These are phyloP conservation scores for Phasia obesa DNA, from an alignment of 2,888 invertebrate genomes.

Conservation along the genomic window DNA sequence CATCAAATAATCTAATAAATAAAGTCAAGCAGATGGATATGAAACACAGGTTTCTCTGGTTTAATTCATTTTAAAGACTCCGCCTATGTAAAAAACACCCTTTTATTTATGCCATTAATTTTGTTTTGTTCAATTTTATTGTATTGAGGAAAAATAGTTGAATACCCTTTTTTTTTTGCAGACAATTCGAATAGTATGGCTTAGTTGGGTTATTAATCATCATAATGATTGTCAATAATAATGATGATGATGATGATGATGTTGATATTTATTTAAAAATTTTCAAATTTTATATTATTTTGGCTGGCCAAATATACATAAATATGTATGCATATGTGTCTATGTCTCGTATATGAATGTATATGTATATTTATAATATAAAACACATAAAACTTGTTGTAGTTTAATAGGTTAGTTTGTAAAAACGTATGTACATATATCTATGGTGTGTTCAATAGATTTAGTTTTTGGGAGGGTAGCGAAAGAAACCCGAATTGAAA, in stretches of 20 bases:
- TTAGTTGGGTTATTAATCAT: slow-evolving; percentile 39
- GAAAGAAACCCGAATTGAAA: not conserved
- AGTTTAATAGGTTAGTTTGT: slow-evolving; percentile 65
- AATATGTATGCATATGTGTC: not conserved
- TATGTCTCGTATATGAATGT: too few relatives aligned
- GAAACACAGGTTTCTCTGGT: too few relatives aligned
- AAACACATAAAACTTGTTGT: slow-evolving; percentile 41
- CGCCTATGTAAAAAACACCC: not conserved
- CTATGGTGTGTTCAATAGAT: slow-evolving; percentile 50
- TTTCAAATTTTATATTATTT: slow-evolving; percentile 52
- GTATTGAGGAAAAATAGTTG: slow-evolving; percentile 1
- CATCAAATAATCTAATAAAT: too few relatives aligned
- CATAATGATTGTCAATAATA: slow-evolving; percentile 30
- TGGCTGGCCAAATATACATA: slow-evolving; percentile 43
- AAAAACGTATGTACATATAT: slow-evolving; percentile 10
- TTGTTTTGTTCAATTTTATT: slow-evolving; percentile 16
- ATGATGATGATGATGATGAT: slow-evolving; percentile 29
- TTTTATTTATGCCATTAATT: slow-evolving; percentile 29
- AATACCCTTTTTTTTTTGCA: slow-evolving; percentile 1
- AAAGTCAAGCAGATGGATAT: too few relatives aligned
- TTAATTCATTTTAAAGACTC: too few relatives aligned
- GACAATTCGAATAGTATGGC: slow-evolving; percentile 23
- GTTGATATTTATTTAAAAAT: slow-evolving; percentile 61
- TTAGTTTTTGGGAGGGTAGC: slow-evolving; percentile 17
- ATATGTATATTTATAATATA: not conserved